Evolutionary conservation across 2,888 invertebrate genomes (phyloP).

Genomic region (Polia nebulosa): DNA sequence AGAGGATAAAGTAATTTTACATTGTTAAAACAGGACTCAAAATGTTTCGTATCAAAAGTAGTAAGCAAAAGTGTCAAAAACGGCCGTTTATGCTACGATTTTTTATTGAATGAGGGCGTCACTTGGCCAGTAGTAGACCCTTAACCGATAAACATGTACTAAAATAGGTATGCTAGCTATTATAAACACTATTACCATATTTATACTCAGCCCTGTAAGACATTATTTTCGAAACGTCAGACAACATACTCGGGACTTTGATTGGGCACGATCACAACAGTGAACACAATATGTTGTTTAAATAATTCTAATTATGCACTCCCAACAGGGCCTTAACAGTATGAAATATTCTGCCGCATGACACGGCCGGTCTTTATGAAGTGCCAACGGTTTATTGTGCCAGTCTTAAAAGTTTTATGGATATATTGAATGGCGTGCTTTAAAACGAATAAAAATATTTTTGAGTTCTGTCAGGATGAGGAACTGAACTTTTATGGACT

Average conservation of each 20-base stretch:
- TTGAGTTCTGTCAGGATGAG: slow-evolving; percentile 32
- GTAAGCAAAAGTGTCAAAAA: too few species aligned
- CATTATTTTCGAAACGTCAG: background rate
- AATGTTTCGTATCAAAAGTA: too few species aligned
- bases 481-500: too few species aligned
- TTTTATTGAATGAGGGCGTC: too few species aligned
- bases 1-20: too few species aligned
- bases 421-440: slow-evolving; percentile 55
- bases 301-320: background rate
- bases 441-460: slow-evolving; percentile 66
- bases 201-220: background rate
- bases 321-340: slow-evolving; percentile 47
- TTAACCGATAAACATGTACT: too few species aligned
- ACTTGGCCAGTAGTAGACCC: too few species aligned
- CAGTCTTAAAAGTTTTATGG: slow-evolving; percentile 67
- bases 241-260: background rate
- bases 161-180: background rate
- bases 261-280: background rate
- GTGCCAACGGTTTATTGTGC: slow-evolving; percentile 66
- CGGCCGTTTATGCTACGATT: too few species aligned
- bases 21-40: too few species aligned
- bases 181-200: background rate
- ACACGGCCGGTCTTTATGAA: slow-evolving; percentile 58
- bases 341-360: slow-evolving; percentile 45
- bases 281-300: background rate